Conservation (phyloP, 2,113 vertebrate genomes). For the Pangasianodon gigas region DNA sequence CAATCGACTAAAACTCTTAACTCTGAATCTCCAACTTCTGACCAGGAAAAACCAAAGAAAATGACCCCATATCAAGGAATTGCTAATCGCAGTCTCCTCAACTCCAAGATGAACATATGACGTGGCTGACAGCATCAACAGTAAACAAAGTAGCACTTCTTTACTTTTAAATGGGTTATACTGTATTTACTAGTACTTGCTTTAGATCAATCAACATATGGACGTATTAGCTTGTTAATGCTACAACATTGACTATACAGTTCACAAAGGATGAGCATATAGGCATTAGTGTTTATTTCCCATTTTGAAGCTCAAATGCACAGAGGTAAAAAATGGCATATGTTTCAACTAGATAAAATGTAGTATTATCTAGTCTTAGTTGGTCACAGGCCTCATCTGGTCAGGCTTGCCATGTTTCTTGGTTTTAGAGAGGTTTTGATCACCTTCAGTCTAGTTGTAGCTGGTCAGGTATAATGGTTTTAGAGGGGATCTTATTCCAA, state of each 20-base stretch:
- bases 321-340: background rate
- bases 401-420: background rate
- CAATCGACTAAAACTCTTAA: background rate
- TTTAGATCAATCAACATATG: background rate
- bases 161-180: background rate
- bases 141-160: background rate
- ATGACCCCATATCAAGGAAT: no score
- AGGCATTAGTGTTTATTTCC: background rate
- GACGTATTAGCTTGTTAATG: background rate
- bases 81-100: background rate
- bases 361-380: background rate
- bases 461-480: background rate
- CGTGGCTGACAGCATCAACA: no score
- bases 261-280: background rate
- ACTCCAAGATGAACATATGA: no score
- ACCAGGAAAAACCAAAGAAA: background rate
- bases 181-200: background rate
- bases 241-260: background rate
- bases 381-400: background rate
- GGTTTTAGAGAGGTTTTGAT: background rate
- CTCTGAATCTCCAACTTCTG: background rate
- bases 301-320: background rate
- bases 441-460: background rate
- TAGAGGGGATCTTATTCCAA: background rate
- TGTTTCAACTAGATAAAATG: background rate